Evolutionary conservation across 2,888 invertebrate genomes (phyloP).

Genomic region (Drosophila heteroneura): DNA sequence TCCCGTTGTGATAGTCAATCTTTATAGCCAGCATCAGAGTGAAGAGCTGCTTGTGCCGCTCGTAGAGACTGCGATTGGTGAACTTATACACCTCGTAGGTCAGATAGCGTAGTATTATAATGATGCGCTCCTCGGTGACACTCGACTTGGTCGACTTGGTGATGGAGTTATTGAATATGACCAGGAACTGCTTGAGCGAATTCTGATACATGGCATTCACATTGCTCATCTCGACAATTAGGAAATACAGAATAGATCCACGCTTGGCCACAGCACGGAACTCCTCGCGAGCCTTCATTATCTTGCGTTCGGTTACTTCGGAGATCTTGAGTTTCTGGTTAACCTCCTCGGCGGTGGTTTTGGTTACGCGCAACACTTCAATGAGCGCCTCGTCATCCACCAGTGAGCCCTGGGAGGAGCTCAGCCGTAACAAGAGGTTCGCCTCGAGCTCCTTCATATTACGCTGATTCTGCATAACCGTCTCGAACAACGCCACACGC

Average conservation of each 20-base stretch:
- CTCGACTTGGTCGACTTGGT: slow-evolving; percentile 94
- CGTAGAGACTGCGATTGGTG: slow-evolving; percentile 96
- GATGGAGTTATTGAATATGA: slow-evolving; percentile 96
- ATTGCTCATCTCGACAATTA: slow-evolving; percentile 98
- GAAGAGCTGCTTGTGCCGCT: slow-evolving; percentile 96
- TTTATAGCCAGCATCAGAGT: slow-evolving; percentile 98
- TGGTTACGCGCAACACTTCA: slow-evolving; percentile 93
- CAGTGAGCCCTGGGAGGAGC: slow-evolving; percentile 96
- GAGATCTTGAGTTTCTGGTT: slow-evolving; percentile 96
- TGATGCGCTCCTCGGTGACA: slow-evolving; percentile 93
- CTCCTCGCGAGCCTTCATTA: slow-evolving; percentile 96
- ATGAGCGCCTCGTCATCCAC: slow-evolving; percentile 98
- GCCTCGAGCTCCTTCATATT: slow-evolving; percentile 98
- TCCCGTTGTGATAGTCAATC: slow-evolving; percentile 93
- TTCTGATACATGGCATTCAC: slow-evolving; percentile 99
- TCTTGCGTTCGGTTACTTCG: slow-evolving; percentile 97
- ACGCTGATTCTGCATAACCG: slow-evolving; percentile 97
- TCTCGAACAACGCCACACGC: slow-evolving; percentile 95
- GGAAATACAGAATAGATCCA: slow-evolving; percentile 97
- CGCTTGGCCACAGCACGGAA: slow-evolving; percentile 97
- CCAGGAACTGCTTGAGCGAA: slow-evolving; percentile 96
- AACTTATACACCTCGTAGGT: slow-evolving; percentile 97
- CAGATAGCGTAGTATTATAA: slow-evolving; percentile 94
- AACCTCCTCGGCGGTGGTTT: slow-evolving; percentile 96
- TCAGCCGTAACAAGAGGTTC: slow-evolving; percentile 95